Evolutionary conservation across 2,888 invertebrate genomes (phyloP).

Genomic region (Bellardia bayeri): DNA sequence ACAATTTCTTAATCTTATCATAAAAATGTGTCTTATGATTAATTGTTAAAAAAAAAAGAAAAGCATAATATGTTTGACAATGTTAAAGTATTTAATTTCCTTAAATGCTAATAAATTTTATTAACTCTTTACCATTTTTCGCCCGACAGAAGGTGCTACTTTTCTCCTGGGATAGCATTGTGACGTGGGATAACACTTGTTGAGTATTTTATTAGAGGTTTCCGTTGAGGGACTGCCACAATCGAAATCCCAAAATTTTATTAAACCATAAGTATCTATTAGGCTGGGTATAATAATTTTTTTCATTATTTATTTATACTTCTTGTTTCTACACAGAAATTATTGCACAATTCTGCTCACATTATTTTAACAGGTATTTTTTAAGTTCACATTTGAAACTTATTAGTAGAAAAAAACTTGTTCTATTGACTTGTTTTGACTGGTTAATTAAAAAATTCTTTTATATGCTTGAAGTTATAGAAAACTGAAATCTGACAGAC

Average conservation of each 20-base stretch:
- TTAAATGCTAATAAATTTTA: not conserved
- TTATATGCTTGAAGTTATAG: too few species aligned
- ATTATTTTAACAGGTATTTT: slow-evolving; percentile 23
- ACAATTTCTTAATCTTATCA: slow-evolving; percentile 51
- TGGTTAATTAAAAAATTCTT: not conserved
- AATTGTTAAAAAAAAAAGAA: not conserved
- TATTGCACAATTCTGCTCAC: slow-evolving; percentile 33
- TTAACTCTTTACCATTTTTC: slow-evolving; percentile 56
- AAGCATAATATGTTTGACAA: not conserved
- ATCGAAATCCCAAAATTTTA: slow-evolving; percentile 81
- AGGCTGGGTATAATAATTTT: slow-evolving; percentile 80
- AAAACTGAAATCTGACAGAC: too few species aligned
- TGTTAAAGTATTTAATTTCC: not conserved
- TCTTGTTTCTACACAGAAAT: not conserved
- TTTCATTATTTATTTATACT: slow-evolving; percentile 76
- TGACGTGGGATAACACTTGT: slow-evolving; percentile 50
- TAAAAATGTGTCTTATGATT: slow-evolving; percentile 30
- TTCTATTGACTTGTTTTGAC: not conserved
- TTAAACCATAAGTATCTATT: slow-evolving; percentile 80
- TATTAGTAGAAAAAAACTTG: slow-evolving; percentile 17
- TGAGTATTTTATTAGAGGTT: slow-evolving; percentile 32
- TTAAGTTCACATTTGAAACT: not conserved
- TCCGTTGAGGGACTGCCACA: slow-evolving; percentile 75
- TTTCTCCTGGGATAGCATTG: slow-evolving; percentile 55
- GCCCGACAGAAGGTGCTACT: not conserved